Conservation (phyloP, 2,888 invertebrate genomes). For the Andricus quercusramuli region DNA sequence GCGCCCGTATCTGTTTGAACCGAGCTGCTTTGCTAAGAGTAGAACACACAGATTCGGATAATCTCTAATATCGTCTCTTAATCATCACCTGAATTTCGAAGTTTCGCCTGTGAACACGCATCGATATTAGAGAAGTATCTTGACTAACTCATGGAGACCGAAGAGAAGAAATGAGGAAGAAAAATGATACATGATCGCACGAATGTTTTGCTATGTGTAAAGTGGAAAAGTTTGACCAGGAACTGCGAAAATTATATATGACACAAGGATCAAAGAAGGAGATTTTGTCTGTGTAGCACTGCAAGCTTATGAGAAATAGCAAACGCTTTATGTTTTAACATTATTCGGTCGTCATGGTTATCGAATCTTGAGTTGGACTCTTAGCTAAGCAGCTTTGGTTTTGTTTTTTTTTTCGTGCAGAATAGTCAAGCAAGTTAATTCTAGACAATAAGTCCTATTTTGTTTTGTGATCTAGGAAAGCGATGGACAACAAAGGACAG, state of each 20-base stretch:
- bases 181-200: conserved; percentile 45
- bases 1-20: conserved; percentile 53
- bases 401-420: conserved; percentile 53
- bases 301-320: not conserved
- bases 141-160: conserved; percentile 65
- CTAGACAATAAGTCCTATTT: conserved; percentile 47
- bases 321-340: conserved; percentile 26
- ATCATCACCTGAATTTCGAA: not conserved
- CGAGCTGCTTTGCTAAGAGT: conserved; percentile 65
- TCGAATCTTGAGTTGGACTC: conserved; percentile 68
- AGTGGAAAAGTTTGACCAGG: conserved; percentile 29
- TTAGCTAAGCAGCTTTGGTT: conserved; percentile 73
- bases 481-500: conserved; percentile 88
- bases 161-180: conserved; percentile 55
- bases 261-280: conserved; percentile 7
- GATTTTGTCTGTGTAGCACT: conserved; percentile 17
- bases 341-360: conserved; percentile 58
- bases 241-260: conserved; percentile 32
- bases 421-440: conserved; percentile 14
- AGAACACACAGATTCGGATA: conserved; percentile 66
- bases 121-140: conserved; percentile 63
- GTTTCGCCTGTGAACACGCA: not conserved
- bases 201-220: conserved; percentile 48
- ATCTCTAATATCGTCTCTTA: conserved; percentile 57
- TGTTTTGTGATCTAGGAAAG: conserved; percentile 83